Evolutionary conservation across 2,888 invertebrate species (phyloP).

Genomic region (Nephrotoma appendiculata): DNA sequence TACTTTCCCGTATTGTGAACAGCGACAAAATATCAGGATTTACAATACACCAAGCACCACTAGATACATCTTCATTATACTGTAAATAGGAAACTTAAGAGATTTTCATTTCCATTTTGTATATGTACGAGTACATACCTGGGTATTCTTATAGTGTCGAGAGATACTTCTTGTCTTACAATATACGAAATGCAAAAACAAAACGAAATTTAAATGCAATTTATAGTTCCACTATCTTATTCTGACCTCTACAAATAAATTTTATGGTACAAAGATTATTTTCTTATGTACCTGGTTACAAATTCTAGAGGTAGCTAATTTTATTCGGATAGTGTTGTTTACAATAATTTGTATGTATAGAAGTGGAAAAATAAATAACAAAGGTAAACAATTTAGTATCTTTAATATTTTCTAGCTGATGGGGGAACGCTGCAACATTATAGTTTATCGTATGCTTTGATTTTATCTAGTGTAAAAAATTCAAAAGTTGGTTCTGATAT

Average conservation of each 20-base stretch:
- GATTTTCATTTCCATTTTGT: background rate
- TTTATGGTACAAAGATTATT: background rate
- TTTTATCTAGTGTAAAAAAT: no score
- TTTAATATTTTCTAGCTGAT: background rate
- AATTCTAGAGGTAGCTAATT: background rate
- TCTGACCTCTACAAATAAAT: background rate
- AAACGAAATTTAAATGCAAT: background rate
- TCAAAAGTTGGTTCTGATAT: no score
- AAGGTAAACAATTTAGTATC: background rate
- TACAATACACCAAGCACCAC: background rate
- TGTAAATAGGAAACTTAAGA: background rate
- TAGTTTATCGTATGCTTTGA: no score
- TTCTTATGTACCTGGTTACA: background rate
- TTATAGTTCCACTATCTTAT: background rate
- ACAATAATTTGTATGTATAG: background rate
- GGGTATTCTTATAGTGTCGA: background rate
- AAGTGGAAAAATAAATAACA: background rate
- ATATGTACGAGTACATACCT: background rate
- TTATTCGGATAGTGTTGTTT: background rate
- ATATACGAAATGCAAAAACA: background rate
- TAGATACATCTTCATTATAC: background rate
- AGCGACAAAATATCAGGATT: background rate
- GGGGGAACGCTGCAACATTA: no score
- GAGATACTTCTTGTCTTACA: background rate
- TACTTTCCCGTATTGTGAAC: background rate